Conservation (phyloP, 1,140 invertebrate species). For the Spodoptera litura region DNA sequence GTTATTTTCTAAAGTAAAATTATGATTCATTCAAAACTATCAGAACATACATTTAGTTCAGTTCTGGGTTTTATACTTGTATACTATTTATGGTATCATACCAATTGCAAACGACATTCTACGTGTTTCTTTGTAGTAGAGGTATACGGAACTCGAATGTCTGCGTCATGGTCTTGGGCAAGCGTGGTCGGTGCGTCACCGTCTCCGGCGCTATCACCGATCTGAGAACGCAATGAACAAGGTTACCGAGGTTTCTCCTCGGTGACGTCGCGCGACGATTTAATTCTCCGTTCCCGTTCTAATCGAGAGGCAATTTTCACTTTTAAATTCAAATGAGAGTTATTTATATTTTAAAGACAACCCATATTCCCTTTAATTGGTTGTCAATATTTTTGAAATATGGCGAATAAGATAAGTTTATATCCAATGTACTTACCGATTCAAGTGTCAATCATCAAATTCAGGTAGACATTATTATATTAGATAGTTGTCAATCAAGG, state of each 20-base stretch:
- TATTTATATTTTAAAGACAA: neutral
- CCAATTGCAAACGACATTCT: slow-evolving; percentile 19
- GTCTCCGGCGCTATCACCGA: slow-evolving; percentile 25
- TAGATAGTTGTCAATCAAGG: too few species aligned
- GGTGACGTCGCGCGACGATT: neutral
- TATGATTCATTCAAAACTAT: slow-evolving; percentile 10
- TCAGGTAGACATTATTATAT: too few species aligned
- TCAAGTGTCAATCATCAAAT: too few species aligned
- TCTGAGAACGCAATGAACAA: slow-evolving; percentile 43
- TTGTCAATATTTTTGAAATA: too few species aligned
- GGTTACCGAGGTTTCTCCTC: slow-evolving; percentile 42
- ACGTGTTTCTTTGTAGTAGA: slow-evolving; percentile 7
- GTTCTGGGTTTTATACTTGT: slow-evolving; percentile 15
- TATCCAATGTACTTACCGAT: too few species aligned
- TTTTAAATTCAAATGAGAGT: neutral
- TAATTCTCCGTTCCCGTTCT: slow-evolving; percentile 7
- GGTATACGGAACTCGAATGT: slow-evolving; percentile 16
- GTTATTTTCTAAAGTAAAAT: slow-evolving; percentile 9
- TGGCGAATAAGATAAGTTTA: too few species aligned
- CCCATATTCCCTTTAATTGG: neutral
- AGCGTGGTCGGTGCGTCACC: slow-evolving; percentile 34
- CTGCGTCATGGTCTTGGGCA: slow-evolving; percentile 29
- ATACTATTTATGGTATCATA: slow-evolving; percentile 15
- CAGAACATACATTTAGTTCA: neutral
- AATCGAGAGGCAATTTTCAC: neutral